These are phyloP conservation scores for Stomatorhinus ivindoensis DNA, from an alignment of 2,113 vertebrate genomes.

Conservation along the genomic window DNA sequence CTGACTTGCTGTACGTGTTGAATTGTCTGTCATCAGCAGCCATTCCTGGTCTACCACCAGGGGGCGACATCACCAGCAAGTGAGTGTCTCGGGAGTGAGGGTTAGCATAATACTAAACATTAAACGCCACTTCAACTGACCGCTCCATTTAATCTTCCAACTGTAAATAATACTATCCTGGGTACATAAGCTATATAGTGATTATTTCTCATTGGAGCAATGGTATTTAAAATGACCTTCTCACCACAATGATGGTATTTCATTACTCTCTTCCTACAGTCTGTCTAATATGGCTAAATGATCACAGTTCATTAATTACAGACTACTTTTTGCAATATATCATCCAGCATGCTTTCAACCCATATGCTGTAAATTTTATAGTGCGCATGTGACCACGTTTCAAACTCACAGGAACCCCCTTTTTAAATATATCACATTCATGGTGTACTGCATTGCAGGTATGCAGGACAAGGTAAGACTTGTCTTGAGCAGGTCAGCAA, in stretches of 20 bases:
- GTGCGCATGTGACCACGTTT: background rate
- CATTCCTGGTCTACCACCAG: conserved; percentile 63
- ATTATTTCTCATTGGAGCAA: background rate
- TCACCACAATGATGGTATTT: background rate
- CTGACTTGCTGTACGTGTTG: conserved; percentile 60
- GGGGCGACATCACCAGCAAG: conserved; percentile 74
- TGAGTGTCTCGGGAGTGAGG: conserved; percentile 40
- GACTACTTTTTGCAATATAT: background rate
- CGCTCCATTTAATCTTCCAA: background rate
- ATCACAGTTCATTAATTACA: background rate
- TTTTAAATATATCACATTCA: background rate
- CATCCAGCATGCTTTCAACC: background rate
- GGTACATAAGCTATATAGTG: background rate
- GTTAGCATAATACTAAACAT: background rate
- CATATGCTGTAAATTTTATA: background rate
- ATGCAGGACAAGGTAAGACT: background rate
- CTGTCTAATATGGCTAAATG: background rate
- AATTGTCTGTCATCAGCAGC: conserved; percentile 58
- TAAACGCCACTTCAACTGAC: background rate
- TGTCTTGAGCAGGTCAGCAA: background rate
- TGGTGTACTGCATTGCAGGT: background rate
- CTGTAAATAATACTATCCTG: background rate
- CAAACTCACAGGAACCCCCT: background rate
- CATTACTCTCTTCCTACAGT: background rate
- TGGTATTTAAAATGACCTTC: background rate